Base-by-base conservation (phyloP, 2,888 invertebrate species). In the Amphipoea oculea region DNA sequence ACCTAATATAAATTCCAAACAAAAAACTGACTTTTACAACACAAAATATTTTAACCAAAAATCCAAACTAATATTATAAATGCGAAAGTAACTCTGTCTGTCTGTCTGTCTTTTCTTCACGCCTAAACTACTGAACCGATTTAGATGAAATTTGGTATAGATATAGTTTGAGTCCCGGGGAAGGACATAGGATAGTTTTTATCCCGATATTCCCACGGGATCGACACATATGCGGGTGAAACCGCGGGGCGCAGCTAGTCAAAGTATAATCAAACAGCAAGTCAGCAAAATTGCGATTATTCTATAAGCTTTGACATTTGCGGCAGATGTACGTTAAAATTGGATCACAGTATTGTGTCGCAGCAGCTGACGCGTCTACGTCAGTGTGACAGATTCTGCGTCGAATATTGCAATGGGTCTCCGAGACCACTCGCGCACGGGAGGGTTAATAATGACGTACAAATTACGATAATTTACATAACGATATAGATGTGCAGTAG, bases 261-360 rank as follows among this genome's bases (percentile, higher is more conserved):
- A 66, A 69, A 74, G 72, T 42, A 69, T 70, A 62, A 85, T 73
- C 57, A 77, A 89, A 85, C 78, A 45, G 73, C 82, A 86, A 87
- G 74, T 89, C 75, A 82, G 86, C 79, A 73, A 81, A 86, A 79
- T 89, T 76, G 60, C 78, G 83, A 88, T 83, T 88, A 86, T 88
- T 88, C 88, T 82, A 84, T 86, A 82, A 84, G 86, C 88, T 86
- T 87, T 89, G 89, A 89, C 89, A 85, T 89, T 89, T 88, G 90
- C 84, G 90, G 90, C 89, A 89, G 89, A 89, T 89, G 89, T 89
- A 89, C 90, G 89, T 88, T 89, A 85, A 89, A 89, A 89, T 89
- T 89, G 89, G 90, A 89, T 89, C 90, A 85, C 83, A 86, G 86
- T 83, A 89, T 89, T 90, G 90, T 89, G 89, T 89, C 85, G 72